Conservation (phyloP, 2,797 vertebrate species). For the Miichthys miiuy region DNA sequence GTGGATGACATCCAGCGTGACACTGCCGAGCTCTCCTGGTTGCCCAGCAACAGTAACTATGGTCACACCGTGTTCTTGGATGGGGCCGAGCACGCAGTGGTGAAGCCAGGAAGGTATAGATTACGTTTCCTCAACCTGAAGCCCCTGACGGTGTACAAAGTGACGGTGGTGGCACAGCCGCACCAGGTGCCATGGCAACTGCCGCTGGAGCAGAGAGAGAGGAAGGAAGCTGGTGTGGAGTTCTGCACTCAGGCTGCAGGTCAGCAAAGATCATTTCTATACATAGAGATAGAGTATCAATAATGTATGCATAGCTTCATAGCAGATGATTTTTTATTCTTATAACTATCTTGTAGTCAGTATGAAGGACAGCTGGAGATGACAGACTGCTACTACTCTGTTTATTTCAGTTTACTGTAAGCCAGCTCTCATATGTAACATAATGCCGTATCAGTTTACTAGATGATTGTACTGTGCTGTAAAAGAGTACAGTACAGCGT, state of each 20-base stretch:
- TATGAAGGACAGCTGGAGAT: constrained; percentile 14
- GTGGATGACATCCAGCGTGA: constrained; percentile 93
- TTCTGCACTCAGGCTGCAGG: constrained; percentile 97
- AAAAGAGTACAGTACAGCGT: constrained; percentile 27
- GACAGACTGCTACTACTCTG: constrained; percentile 18
- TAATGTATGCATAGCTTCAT: constrained; percentile 29
- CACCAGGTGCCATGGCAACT: constrained; percentile 99
- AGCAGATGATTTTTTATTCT: not conserved
- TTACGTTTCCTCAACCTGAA: constrained; percentile 93
- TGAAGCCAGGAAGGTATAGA: constrained; percentile 90
- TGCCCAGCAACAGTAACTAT: constrained; percentile 98
- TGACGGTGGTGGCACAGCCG: constrained; percentile 93
- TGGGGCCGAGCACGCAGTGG: constrained; percentile 90
- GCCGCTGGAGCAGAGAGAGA: constrained; percentile 95
- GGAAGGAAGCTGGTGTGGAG: constrained; percentile 93
- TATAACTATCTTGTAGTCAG: not conserved
- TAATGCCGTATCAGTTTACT: not conserved
- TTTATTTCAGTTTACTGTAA: constrained; percentile 22
- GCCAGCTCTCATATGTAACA: constrained; percentile 21
- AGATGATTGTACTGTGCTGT: constrained; percentile 41
- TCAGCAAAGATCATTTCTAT: constrained; percentile 69
- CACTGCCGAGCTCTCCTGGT: constrained; percentile 95
- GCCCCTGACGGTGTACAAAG: constrained; percentile 92
- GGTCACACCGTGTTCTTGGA: constrained; percentile 94
- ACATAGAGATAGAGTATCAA: constrained; percentile 20